phyloP scores from a whole-genome alignment of 2,888 invertebrate genomes.

The Leucoma salicis region DNA sequence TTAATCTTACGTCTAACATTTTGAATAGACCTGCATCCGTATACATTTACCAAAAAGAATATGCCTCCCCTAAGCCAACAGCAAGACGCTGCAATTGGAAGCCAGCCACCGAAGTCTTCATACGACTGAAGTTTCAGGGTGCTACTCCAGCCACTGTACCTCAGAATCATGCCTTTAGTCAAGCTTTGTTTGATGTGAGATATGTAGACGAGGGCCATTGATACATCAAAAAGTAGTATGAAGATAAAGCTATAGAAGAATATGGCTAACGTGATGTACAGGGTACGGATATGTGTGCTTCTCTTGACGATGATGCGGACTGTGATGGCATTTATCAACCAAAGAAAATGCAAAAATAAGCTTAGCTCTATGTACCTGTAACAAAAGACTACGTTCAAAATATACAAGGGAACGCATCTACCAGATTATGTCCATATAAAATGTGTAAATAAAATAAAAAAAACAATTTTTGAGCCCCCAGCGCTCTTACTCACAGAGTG shows the following conservation, averaged over 20 bases:
- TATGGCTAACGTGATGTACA: conserved; percentile 37
- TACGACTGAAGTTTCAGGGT: conserved; percentile 43
- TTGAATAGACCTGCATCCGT: conserved; percentile 43
- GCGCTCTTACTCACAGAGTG: too few relatives aligned
- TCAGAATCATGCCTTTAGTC: conserved; percentile 57
- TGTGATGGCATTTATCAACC: conserved; percentile 44
- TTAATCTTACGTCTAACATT: conserved; percentile 36
- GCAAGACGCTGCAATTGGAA: conserved; percentile 52
- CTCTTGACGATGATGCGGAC: conserved; percentile 32
- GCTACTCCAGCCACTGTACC: conserved; percentile 66
- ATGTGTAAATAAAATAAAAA: too few relatives aligned
- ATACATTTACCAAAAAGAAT: conserved; percentile 50
- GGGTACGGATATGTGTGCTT: conserved; percentile 17
- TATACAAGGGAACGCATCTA: too few relatives aligned
- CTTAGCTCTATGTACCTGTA: conserved; percentile 56
- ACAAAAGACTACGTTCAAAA: conserved; percentile 6
- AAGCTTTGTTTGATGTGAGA: conserved; percentile 64
- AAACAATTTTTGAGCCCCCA: too few relatives aligned
- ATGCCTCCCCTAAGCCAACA: conserved; percentile 60
- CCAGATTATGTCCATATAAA: too few relatives aligned
- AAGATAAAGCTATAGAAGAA: conserved; percentile 42
- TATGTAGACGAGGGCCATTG: conserved; percentile 64
- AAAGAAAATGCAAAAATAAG: conserved; percentile 45
- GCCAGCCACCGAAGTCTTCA: conserved; percentile 62
- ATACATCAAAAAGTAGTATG: conserved; percentile 53